Evolutionary conservation across 1,140 invertebrate species (phyloP).

Genomic region (Anastatus disparis): DNA sequence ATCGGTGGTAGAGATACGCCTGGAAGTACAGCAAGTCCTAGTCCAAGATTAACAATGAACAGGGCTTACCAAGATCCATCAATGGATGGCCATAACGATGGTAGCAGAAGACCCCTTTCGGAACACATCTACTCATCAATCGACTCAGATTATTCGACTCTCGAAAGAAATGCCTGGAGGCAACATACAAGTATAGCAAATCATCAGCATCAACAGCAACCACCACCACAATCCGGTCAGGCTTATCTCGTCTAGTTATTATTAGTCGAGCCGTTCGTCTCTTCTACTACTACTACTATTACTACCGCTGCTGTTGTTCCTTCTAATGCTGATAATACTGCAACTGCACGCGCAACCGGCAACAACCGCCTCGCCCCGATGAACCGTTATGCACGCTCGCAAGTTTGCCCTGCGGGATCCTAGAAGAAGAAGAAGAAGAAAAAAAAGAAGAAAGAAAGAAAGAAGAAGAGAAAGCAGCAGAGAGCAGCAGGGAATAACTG

Average conservation of each 20-base stretch:
- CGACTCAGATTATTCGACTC: conserved; percentile 82
- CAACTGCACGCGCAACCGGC: too few relatives aligned
- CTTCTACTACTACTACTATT: background rate
- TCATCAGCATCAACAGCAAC: conserved; percentile 55
- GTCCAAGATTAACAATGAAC: conserved; percentile 63
- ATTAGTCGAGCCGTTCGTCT: conserved; percentile 1
- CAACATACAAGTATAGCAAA: conserved; percentile 45
- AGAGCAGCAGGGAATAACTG: background rate
- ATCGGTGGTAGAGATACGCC: conserved; percentile 31
- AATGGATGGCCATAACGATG: conserved; percentile 64
- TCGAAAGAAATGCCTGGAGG: conserved; percentile 67
- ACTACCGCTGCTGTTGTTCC: background rate
- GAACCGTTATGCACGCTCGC: conserved; percentile 8
- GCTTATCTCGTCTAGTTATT: conserved; percentile 71
- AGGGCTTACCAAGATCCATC: conserved; percentile 65
- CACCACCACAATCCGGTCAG: conserved; percentile 65
- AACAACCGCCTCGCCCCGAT: background rate
- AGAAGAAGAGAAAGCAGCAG: background rate
- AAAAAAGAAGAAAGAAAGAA: background rate
- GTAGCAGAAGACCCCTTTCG: conserved; percentile 76
- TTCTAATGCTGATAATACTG: too few relatives aligned
- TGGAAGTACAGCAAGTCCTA: conserved; percentile 51
- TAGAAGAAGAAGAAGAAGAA: background rate
- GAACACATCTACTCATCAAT: conserved; percentile 90
- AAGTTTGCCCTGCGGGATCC: background rate